Evolutionary conservation across 1,140 invertebrate species (phyloP).

Genomic region (Drosophila kanapiae): DNA sequence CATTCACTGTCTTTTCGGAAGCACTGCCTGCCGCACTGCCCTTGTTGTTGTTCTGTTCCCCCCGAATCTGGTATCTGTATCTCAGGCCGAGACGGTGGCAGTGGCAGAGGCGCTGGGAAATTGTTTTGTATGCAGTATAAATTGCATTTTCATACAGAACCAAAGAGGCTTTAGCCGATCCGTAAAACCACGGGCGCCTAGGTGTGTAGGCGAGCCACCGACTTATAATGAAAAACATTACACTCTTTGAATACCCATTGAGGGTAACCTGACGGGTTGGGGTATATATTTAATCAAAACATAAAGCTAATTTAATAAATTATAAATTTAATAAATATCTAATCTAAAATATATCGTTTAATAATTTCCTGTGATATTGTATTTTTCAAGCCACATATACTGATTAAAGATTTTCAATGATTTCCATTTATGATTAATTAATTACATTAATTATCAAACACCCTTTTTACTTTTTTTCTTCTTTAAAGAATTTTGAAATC

Average conservation of each 20-base stretch:
- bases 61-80: slow-evolving; percentile 27
- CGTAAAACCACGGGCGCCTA: slow-evolving; percentile 19
- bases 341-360: no score
- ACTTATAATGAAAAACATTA: slow-evolving; percentile 22
- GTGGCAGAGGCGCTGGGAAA: slow-evolving; percentile 53
- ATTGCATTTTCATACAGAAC: slow-evolving; percentile 70
- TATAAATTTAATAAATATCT: no score
- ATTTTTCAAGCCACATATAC: no score
- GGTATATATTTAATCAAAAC: neutral
- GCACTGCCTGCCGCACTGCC: slow-evolving; percentile 40
- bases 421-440: no score
- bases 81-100: slow-evolving; percentile 44
- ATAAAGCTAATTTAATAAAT: no score
- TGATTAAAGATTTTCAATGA: no score
- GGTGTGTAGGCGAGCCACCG: slow-evolving; percentile 7
- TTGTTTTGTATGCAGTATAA: slow-evolving; percentile 75
- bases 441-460: no score
- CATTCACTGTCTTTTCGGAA: slow-evolving; percentile 77
- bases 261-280: neutral
- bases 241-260: neutral
- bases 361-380: no score
- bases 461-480: no score
- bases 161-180: slow-evolving; percentile 32
- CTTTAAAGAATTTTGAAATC: no score
- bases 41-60: slow-evolving; percentile 29